A percentile compares a stretch with the other conserved stretches of the same genome.
Conservation (phyloP, 1,140 invertebrate species). For the Drosophila pachea region DNA sequence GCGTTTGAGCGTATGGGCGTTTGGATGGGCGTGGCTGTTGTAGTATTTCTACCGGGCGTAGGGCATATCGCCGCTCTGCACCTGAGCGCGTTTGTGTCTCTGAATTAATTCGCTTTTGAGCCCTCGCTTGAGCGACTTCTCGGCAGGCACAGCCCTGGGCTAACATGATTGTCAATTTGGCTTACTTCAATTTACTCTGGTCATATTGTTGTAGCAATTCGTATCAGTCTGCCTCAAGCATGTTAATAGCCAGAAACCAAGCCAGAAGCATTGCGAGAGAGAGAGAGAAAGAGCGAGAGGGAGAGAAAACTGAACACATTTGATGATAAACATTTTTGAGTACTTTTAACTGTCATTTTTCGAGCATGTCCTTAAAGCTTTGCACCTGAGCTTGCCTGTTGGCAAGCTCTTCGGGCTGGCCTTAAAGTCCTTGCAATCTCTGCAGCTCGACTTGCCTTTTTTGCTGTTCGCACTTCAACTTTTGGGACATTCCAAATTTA, state of each 20-base stretch:
- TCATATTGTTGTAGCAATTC: conserved; percentile 50
- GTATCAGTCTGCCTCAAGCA: conserved; percentile 33
- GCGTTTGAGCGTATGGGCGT: conserved; percentile 12
- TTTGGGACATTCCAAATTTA: neutral
- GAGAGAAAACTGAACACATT: conserved; percentile 8
- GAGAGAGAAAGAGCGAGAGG: neutral
- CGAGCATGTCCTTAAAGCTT: too few relatives aligned
- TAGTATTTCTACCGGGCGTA: conserved; percentile 1
- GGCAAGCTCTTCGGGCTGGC: neutral
- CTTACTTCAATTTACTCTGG: conserved; percentile 64
- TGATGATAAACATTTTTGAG: conserved; percentile 47
- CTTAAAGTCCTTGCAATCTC: conserved; percentile 8
- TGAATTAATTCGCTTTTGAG: conserved; percentile 68
- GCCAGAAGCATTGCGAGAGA: neutral
- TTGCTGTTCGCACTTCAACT: neutral
- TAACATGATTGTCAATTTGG: conserved; percentile 67
- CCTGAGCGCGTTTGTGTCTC: conserved; percentile 56
- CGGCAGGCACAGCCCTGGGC: conserved; percentile 24
- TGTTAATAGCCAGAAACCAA: conserved; percentile 4
- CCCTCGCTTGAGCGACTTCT: conserved; percentile 13
- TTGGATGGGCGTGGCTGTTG: conserved; percentile 3
- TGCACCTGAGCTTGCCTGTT: conserved; percentile 16
- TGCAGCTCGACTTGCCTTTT: neutral
- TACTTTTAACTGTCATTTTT: conserved; percentile 38
- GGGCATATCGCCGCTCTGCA: conserved; percentile 22